Base-by-base conservation (phyloP, 2,888 invertebrate genomes). In the Drosophila emarginata region DNA sequence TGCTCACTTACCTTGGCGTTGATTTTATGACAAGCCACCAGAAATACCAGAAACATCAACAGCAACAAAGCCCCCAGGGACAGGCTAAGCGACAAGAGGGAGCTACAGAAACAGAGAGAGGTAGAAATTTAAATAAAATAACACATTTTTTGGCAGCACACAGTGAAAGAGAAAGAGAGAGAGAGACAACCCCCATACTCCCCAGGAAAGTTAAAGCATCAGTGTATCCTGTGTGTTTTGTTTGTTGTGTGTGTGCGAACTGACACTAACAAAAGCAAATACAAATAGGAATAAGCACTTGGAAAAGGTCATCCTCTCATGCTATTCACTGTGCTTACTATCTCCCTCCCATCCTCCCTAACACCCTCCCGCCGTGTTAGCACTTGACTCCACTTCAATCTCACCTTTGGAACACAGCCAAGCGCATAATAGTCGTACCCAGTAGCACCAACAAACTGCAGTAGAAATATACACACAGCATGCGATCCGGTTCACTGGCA, bases 381-480 rank as follows among this genome's bases (percentile, higher is more conserved):
- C 40, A 58, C 26, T 26, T 28, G 40, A 36, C 15, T 57, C 11
- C 28, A 7, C 36, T 26, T 40, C n/a, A 45, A 60, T 93, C 94
- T 94, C 91, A 95, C 96, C 94, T 91, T 64, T 93, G 91, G 88
- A 95, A 94, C 39, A 94, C 94, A 73, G 96, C 92, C 54, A 95
- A 90, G 87, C 97, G 95, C 58, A 96, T 94, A 32, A 94, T 77
- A 54, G 94, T 93, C 67, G 96, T 94, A 64, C 95, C 94, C 51
- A 94, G 79, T 89, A 96, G 95, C 80, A 97, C 94, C 74, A 95
- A 92, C 60, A 96, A 93, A 39, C 97, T 95, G 93, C 97, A 97
- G 74, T 95, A 93, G 92, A 97, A 97, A 91, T 98, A 97, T 15
- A 96, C 94, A 69, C 95, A 95, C 86, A 97, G 93, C 97, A 97